Conservation (phyloP, 1,140 invertebrate genomes). For the Euschistus heros region DNA sequence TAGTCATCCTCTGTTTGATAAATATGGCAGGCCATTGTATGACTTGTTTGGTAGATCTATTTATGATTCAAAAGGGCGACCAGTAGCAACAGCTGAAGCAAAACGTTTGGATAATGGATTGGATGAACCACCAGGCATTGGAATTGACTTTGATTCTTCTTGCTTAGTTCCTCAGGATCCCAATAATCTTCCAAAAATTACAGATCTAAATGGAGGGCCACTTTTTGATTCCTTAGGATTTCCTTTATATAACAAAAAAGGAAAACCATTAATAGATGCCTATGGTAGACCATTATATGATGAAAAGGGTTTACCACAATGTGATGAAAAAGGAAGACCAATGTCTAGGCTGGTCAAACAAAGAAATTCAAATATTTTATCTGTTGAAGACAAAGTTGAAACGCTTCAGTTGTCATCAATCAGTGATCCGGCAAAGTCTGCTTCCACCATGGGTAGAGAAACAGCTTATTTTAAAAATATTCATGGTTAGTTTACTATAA, state of each 20-base stretch:
- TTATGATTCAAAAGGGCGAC: constrained; percentile 17
- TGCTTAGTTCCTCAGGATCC: not conserved
- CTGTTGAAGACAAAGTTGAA: constrained; percentile 7
- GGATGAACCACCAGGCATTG: not conserved
- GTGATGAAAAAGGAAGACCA: constrained; percentile 16
- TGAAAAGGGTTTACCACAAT: constrained; percentile 16
- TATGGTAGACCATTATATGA: constrained; percentile 22
- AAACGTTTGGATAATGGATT: not conserved
- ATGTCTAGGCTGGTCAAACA: constrained; percentile 5
- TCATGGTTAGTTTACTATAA: no score
- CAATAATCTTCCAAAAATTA: not conserved
- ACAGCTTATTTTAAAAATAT: no score
- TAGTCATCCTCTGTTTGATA: constrained; percentile 17
- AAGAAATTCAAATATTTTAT: not conserved
- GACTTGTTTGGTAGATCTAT: constrained; percentile 17
- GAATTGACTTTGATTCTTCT: no score
- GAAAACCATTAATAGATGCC: constrained; percentile 18
- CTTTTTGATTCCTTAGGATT: constrained; percentile 19
- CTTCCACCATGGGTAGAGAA: no score
- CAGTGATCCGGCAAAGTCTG: no score
- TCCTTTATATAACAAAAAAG: constrained; percentile 21
- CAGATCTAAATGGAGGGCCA: constrained; percentile 19
- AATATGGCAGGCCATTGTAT: constrained; percentile 21
- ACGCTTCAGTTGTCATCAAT: not conserved
- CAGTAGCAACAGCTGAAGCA: constrained; percentile 2